A percentile compares a stretch with the other conserved stretches of the same genome.
phyloP scores from a whole-genome alignment of 2,797 vertebrate genomes.

The Labroides dimidiatus region DNA sequence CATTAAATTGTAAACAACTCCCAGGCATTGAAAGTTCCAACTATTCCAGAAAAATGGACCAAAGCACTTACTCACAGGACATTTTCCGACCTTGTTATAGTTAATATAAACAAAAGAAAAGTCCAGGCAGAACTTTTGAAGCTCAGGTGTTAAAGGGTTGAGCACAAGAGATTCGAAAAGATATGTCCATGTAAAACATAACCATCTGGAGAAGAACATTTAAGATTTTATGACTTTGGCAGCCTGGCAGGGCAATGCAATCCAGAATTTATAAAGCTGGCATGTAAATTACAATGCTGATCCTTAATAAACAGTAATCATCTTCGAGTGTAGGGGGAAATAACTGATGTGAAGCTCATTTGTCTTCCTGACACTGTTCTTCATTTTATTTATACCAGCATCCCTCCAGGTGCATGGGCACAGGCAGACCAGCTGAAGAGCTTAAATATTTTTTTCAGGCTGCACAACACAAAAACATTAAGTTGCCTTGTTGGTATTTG shows the following conservation, averaged over 20 bases:
- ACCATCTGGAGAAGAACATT: neutral
- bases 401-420: neutral
- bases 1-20: no score
- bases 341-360: conserved; percentile 34
- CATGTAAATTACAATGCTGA: conserved; percentile 28
- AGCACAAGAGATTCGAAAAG: neutral
- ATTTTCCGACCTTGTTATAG: no score
- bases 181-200: neutral
- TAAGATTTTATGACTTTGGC: conserved; percentile 2
- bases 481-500: conserved; percentile 22
- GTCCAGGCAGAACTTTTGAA: no score
- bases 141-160: neutral
- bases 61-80: no score
- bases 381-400: conserved; percentile 47
- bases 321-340: conserved; percentile 13
- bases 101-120: no score
- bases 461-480: conserved; percentile 7
- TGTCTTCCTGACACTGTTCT: conserved; percentile 21
- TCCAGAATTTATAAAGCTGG: conserved; percentile 23
- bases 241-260: conserved; percentile 1
- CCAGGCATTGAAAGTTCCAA: no score
- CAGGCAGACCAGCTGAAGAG: conserved; percentile 26
- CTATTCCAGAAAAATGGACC: no score
- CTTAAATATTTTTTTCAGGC: conserved; percentile 34
- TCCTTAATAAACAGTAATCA: conserved; percentile 40